Evolutionary conservation across 2,888 invertebrate species (phyloP).

Genomic region (Lymantria dispar): DNA sequence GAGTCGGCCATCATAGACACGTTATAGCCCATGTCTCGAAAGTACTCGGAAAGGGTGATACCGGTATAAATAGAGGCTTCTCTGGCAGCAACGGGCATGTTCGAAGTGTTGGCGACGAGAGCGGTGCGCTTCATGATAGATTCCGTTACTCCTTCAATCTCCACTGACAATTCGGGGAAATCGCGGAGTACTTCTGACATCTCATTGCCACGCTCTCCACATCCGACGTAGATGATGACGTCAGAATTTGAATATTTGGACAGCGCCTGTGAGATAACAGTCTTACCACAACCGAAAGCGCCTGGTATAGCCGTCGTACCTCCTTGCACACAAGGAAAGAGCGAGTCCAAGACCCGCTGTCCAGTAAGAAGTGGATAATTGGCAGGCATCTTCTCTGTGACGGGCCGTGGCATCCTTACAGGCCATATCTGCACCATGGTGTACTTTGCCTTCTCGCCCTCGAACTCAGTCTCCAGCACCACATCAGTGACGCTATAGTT

Average conservation of each 20-base stretch:
- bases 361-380: conserved; percentile 99
- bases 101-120: conserved; percentile 99
- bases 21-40: conserved; percentile 99
- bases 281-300: conserved; percentile 99
- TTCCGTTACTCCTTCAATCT: conserved; percentile 97
- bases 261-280: conserved; percentile 99
- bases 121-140: conserved; percentile 99
- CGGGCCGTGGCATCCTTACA: conserved; percentile 97
- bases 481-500: conserved; percentile 97
- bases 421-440: conserved; percentile 99
- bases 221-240: conserved; percentile 99
- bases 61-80: conserved; percentile 99
- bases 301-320: conserved; percentile 99
- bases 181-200: conserved; percentile 99
- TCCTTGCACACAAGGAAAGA: conserved; percentile 99
- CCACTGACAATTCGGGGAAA: conserved; percentile 98
- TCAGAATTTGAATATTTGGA: conserved; percentile 99
- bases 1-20: conserved; percentile 99
- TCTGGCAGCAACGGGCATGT: conserved; percentile 99
- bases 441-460: conserved; percentile 95
- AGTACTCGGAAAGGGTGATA: conserved; percentile 99
- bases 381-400: conserved; percentile 98
- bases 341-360: conserved; percentile 97
- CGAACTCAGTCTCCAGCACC: conserved; percentile 99
- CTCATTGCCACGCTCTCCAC: conserved; percentile 99